These are phyloP conservation scores for Nannospalax galili DNA, from an alignment of 2,113 vertebrate species.

Conservation along the genomic window DNA sequence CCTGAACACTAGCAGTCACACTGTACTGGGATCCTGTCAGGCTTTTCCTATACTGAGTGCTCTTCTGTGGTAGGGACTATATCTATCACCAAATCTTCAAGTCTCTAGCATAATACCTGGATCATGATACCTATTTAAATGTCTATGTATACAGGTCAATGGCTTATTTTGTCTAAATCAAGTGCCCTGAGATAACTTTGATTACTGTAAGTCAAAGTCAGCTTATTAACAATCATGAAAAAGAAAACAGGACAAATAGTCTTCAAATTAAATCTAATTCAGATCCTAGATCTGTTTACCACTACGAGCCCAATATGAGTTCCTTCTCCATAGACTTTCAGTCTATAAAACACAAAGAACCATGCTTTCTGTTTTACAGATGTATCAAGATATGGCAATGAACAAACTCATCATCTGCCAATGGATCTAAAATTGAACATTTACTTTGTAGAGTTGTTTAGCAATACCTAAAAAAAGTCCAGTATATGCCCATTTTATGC, in stretches of 20 bases:
- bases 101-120: not conserved
- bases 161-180: not conserved
- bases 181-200: not conserved
- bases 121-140: not conserved
- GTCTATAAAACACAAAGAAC: not conserved
- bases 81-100: not conserved
- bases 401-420: not conserved
- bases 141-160: not conserved
- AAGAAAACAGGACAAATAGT: not conserved
- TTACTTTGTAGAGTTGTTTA: not conserved
- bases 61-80: not conserved
- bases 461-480: not conserved
- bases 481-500: not conserved
- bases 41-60: not conserved
- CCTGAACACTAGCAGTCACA: accelerated
- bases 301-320: not conserved
- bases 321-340: not conserved
- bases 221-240: not conserved
- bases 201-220: not conserved
- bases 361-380: not conserved
- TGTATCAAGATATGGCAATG: not conserved
- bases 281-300: not conserved
- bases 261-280: not conserved
- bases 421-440: not conserved
- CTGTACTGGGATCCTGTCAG: accelerated